Conservation (phyloP, 2,113 vertebrate genomes). For the Cryptomyrus ogoouensis region DNA sequence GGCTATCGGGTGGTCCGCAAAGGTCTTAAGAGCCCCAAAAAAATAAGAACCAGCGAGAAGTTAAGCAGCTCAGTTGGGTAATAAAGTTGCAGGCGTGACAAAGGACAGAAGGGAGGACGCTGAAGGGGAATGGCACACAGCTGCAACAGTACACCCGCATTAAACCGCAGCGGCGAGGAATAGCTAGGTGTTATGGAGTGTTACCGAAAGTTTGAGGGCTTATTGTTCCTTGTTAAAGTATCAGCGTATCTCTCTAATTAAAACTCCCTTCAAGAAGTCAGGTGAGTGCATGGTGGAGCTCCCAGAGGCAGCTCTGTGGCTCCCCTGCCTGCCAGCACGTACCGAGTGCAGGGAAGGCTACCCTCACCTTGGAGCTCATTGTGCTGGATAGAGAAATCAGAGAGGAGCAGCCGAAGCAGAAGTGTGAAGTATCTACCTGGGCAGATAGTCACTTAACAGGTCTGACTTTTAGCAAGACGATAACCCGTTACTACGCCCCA, state of each 20-base stretch:
- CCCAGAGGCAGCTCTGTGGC: neutral
- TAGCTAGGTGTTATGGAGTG: neutral
- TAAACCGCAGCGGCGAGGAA: neutral
- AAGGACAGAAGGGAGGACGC: constrained; percentile 12
- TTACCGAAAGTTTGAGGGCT: neutral
- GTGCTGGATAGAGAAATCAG: neutral
- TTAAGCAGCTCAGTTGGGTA: constrained; percentile 28
- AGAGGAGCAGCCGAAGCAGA: neutral
- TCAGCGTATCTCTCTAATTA: neutral
- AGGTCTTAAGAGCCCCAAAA: constrained; percentile 10
- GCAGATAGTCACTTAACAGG: neutral
- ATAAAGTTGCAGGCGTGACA: constrained; percentile 30
- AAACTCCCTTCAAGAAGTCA: neutral
- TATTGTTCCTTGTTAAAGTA: neutral
- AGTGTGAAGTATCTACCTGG: neutral
- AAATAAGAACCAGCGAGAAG: constrained; percentile 4
- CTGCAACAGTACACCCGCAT: constrained; percentile 12
- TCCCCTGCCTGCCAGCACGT: neutral
- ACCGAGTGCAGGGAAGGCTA: neutral
- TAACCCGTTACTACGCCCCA: neutral
- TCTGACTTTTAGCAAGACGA: neutral
- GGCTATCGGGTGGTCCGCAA: constrained; percentile 29
- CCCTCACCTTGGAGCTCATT: neutral
- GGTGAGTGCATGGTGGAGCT: neutral
- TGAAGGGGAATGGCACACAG: neutral